Conservation (phyloP, 2,797 vertebrate genomes). For the Emys orbicularis region DNA sequence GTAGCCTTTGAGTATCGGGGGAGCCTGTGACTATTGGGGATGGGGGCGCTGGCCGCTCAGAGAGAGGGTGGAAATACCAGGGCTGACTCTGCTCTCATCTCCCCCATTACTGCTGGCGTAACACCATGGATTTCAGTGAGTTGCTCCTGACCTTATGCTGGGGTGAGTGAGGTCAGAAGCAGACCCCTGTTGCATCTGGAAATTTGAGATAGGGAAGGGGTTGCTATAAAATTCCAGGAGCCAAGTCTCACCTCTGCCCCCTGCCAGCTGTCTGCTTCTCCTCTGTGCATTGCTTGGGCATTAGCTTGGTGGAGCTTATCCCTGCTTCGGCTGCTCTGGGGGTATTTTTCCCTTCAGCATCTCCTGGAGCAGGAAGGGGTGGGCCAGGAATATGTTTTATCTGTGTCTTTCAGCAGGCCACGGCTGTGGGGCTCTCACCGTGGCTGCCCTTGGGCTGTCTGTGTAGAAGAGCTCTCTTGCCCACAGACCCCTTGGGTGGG, state of each 20-base stretch:
- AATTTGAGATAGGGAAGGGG: no score
- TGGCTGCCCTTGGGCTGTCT: background rate
- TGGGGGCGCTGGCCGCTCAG: background rate
- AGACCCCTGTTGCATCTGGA: background rate
- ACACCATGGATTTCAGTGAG: background rate
- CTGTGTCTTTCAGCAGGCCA: background rate
- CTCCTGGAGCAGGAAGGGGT: background rate
- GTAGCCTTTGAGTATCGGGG: background rate
- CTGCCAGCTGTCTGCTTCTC: background rate
- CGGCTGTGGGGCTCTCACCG: background rate
- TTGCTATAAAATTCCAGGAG: background rate
- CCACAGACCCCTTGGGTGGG: background rate
- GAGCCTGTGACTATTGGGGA: background rate
- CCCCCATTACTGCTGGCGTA: background rate
- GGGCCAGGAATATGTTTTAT: background rate
- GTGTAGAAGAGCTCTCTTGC: no score
- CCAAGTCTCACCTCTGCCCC: background rate
- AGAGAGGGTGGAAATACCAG: background rate
- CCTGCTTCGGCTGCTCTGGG: background rate
- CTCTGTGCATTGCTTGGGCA: background rate
- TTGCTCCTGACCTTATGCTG: background rate
- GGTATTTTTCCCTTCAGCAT: no score
- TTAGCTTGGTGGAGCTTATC: background rate
- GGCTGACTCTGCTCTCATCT: background rate
- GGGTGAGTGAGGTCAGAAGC: background rate